These are phyloP conservation scores for Brachyalestes nurse DNA, from an alignment of 2,797 vertebrate species.

Conservation along the genomic window DNA sequence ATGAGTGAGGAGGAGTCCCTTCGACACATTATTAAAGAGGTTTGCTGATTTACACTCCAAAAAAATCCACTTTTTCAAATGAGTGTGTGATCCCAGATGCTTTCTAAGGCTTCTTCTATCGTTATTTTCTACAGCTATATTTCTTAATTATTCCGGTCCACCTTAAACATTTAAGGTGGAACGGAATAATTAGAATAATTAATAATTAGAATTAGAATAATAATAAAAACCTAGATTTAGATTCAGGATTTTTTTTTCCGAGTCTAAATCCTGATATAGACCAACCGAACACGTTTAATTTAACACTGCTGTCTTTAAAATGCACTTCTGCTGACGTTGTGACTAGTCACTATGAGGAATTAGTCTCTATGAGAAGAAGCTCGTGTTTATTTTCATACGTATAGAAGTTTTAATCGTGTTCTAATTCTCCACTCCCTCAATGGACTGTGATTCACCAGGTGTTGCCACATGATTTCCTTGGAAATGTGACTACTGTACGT, in stretches of 20 bases:
- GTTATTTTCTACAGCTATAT: too few relatives aligned
- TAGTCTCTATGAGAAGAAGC: too few relatives aligned
- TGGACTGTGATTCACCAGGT: not conserved
- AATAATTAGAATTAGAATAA: too few relatives aligned
- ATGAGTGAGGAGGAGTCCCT: conserved; percentile 82
- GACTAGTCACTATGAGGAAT: too few relatives aligned
- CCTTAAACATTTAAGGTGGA: not conserved
- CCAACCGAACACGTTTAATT: too few relatives aligned
- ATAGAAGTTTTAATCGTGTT: not conserved
- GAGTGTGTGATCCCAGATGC: not conserved
- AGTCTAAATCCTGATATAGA: too few relatives aligned
- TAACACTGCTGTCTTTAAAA: too few relatives aligned
- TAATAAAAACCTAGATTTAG: too few relatives aligned
- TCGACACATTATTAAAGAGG: conserved; percentile 78
- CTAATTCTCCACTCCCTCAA: not conserved
- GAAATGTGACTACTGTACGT: not conserved
- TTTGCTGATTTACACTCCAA: conserved; percentile 46
- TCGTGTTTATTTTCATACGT: too few relatives aligned
- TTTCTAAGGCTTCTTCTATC: not conserved
- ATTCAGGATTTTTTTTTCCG: too few relatives aligned
- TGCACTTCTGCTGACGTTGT: too few relatives aligned
- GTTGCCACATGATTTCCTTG: not conserved
- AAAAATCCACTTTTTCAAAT: not conserved
- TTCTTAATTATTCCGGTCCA: not conserved
- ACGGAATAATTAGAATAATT: not conserved